These are phyloP conservation scores for Amphiprion ocellaris DNA, from an alignment of 2,113 vertebrate species.

Conservation along the genomic window DNA sequence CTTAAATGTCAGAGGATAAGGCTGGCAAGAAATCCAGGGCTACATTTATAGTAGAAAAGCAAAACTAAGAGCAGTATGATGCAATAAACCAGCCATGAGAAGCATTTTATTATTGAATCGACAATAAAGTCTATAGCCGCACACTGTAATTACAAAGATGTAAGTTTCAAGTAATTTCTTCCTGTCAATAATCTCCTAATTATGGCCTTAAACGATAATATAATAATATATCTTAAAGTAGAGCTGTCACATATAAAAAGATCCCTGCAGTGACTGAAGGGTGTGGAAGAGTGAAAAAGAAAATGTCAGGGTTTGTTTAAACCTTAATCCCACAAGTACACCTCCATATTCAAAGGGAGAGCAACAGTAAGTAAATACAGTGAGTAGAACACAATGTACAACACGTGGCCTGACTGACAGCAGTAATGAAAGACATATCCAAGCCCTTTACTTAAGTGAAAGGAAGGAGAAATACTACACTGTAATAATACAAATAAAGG, in stretches of 20 bases:
- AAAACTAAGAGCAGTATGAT: constrained; percentile 50
- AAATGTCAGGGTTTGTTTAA: not conserved
- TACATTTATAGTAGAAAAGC: constrained; percentile 46
- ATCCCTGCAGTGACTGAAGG: not conserved
- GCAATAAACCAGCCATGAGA: constrained; percentile 25
- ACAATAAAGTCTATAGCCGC: not conserved
- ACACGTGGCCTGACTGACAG: too few relatives aligned
- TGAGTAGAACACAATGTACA: too few relatives aligned
- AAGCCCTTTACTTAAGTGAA: too few relatives aligned
- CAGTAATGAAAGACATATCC: too few relatives aligned
- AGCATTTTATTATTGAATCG: constrained; percentile 13
- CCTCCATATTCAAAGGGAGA: too few relatives aligned
- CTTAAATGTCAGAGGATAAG: constrained; percentile 75
- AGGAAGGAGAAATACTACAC: too few relatives aligned
- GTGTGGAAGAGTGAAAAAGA: not conserved
- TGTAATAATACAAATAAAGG: too few relatives aligned
- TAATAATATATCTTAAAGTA: constrained; percentile 9
- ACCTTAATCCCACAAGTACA: not conserved
- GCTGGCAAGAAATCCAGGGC: constrained; percentile 61
- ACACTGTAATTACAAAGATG: not conserved
- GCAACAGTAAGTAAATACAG: too few relatives aligned
- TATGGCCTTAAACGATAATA: constrained; percentile 7
- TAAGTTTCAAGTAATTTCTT: not conserved
- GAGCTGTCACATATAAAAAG: not conserved
- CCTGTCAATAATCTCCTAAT: not conserved